Evolutionary conservation across 1,140 invertebrate species (phyloP).

Genomic region (Ooceraea biroi): DNA sequence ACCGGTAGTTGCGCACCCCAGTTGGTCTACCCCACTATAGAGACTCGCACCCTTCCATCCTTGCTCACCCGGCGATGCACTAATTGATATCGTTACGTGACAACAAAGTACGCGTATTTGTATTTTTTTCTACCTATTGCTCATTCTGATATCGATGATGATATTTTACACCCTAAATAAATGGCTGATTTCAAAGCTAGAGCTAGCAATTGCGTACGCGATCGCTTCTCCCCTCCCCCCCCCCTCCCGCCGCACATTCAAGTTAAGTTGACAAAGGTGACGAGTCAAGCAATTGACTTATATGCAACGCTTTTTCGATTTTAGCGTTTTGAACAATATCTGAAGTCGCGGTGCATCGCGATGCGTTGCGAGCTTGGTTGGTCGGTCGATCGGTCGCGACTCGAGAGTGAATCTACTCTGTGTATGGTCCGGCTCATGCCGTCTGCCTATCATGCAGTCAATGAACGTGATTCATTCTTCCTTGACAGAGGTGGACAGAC

Average conservation of each 20-base stretch:
- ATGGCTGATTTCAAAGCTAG: too few relatives aligned
- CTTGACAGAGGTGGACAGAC: slow-evolving; percentile 54
- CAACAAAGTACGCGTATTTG: background rate
- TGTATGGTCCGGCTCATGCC: slow-evolving; percentile 80
- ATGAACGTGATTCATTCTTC: slow-evolving; percentile 81
- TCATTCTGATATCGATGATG: background rate
- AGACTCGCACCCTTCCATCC: slow-evolving; percentile 49
- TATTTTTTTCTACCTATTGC: background rate
- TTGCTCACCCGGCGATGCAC: slow-evolving; percentile 35
- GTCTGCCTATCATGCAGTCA: slow-evolving; percentile 78
- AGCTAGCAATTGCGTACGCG: too few relatives aligned
- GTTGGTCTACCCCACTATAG: slow-evolving; percentile 64
- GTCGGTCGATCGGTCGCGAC: slow-evolving; percentile 39
- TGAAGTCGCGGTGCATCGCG: too few relatives aligned
- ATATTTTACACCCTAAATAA: too few relatives aligned
- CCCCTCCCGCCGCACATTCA: too few relatives aligned
- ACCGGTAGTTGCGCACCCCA: slow-evolving; percentile 58
- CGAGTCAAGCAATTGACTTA: too few relatives aligned
- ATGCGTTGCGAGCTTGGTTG: background rate
- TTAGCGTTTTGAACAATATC: too few relatives aligned
- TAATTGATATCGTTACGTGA: slow-evolving; percentile 40
- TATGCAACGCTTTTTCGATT: too few relatives aligned
- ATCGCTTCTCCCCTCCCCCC: too few relatives aligned
- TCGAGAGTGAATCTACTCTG: slow-evolving; percentile 82
- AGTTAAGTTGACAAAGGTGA: too few relatives aligned